Base-by-base conservation (phyloP, 2,113 vertebrate species). In the Natator depressus region DNA sequence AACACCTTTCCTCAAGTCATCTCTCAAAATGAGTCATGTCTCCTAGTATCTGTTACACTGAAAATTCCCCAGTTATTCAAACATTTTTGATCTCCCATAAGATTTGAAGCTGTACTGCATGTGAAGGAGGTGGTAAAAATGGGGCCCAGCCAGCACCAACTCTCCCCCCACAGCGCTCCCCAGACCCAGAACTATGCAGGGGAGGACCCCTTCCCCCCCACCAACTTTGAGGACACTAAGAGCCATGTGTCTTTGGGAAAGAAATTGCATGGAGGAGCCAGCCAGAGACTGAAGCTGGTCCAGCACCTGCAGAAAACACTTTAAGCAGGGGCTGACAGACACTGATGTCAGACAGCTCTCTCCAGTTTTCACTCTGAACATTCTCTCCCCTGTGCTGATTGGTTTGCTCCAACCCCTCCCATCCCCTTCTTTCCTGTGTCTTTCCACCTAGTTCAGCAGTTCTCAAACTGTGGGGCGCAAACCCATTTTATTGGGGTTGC, bases 231-330 rank as follows among this genome's bases (percentile, higher is more conserved):
- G 75, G 42, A 3, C 38, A 47, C 11, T 47, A 47, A 24, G 75
- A 78, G 75, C 25, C 11, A 50, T 0, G 0, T 9, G 10, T 59
- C 88, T 79, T 46, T 25, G 53, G 38, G 8, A 87, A 89, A 62
- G 72, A 17, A 51, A 12, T 4, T 72, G 29, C 81, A 90, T 8
- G 3, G 7, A 80, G 16, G 19, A 93, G 57, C 10, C 25, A 78
- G 53, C 53, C 50, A 91, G 46, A 91, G n/a, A 88, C 46, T 47
- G 51, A 49, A 89, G 22, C 53, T 29, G 80, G 55, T 65, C 91
- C 25, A 82, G 84, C 57, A 85, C 31, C 79, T 54, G 24, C 35
- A 90, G 20, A 93, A 27, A 3, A 27, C 87, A 91, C 84, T 84
- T 49, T 78, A 93, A 85, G 1, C 53, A 38, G 53, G 38, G 53